phyloP scores from a whole-genome alignment of 1,140 invertebrate genomes.

The Drosophila repletoides region DNA sequence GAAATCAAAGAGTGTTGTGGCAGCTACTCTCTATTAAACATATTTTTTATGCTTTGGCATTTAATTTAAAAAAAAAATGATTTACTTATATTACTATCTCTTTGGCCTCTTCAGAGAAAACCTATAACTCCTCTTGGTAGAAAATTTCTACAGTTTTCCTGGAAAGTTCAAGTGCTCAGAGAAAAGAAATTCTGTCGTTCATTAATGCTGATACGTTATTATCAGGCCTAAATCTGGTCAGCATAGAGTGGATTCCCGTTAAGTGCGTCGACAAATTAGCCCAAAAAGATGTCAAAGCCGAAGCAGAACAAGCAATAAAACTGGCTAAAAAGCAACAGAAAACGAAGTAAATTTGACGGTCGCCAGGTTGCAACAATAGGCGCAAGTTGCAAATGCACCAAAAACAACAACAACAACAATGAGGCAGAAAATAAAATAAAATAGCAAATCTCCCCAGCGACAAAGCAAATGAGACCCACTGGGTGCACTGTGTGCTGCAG shows the following conservation, averaged over 20 bases:
- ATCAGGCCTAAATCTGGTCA: slow-evolving; percentile 6
- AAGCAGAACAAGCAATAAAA: slow-evolving; percentile 55
- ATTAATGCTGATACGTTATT: too few relatives aligned
- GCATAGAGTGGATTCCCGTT: background rate
- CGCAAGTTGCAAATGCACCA: slow-evolving; percentile 67
- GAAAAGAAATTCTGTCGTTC: background rate
- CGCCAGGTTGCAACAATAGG: slow-evolving; percentile 28
- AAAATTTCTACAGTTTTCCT: too few relatives aligned
- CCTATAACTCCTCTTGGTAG: too few relatives aligned
- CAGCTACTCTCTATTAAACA: too few relatives aligned
- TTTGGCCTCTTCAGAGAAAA: too few relatives aligned
- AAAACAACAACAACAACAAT: slow-evolving; percentile 6
- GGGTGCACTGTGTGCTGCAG: slow-evolving; percentile 9
- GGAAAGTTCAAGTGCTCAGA: too few relatives aligned
- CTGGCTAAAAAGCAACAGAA: background rate
- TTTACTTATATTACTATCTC: too few relatives aligned
- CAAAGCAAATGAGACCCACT: slow-evolving; percentile 73
- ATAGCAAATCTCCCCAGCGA: slow-evolving; percentile 66
- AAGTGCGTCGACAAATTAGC: slow-evolving; percentile 58
- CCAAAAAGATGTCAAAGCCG: slow-evolving; percentile 44
- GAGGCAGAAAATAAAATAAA: slow-evolving; percentile 21
- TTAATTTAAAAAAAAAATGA: too few relatives aligned
- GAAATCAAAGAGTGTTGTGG: too few relatives aligned
- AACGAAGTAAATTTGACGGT: background rate
- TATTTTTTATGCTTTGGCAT: too few relatives aligned